Evolutionary conservation across 2,113 vertebrate species (phyloP), one percentile per base, ranked within the genome.

Genomic region (Rhinolophus sinicus): DNA sequence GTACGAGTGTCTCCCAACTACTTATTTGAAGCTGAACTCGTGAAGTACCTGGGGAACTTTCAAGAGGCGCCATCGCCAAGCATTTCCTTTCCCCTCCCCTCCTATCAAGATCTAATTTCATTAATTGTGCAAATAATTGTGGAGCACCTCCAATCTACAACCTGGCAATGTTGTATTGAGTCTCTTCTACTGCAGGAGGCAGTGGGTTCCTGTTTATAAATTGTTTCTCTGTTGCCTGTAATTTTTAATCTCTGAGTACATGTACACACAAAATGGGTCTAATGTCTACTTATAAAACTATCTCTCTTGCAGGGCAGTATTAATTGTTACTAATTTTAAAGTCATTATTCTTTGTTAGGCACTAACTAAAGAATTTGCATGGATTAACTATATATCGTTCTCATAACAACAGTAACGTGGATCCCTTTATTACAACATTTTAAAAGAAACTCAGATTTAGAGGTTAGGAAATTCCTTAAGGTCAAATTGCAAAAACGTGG

Each of bases 301-400:
- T 67, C 50, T 75, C 58, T 78, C 21, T 80, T 83, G 1, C 14
- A 54, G 3, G 40, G 13, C 14, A 84, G 3, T 92, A 90, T 90
- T 54, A 96, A 88, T 84, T 44, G 64, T 90, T 86, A 93, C 35
- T 85, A 96, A 82, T 92, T 44, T 81, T 44, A 84, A 21, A 88
- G 19, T 54, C 89, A 83, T 92, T 95, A 89, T 8, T 82, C 30
- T 78, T 84, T 88, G 40, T 12, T 94, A 54, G 15, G 30, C 35
- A 82, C 19, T 93, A 83, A 28, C 54, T 85, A 54, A 82, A 93
- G 38, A 38, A 12, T 73, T 76, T 90, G 15, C 30, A 72, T 70
- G 28, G 15, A 73, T 38, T 80, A 35, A 70, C 52, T 14, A 11
- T 50, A 30, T 33, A 56, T 3, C 26, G 21, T 62, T 87, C 40